A percentile compares a stretch with the other conserved stretches of the same genome.
Evolutionary conservation across 1,140 invertebrate species (phyloP).

Genomic region (Drosophila tropicalis): DNA sequence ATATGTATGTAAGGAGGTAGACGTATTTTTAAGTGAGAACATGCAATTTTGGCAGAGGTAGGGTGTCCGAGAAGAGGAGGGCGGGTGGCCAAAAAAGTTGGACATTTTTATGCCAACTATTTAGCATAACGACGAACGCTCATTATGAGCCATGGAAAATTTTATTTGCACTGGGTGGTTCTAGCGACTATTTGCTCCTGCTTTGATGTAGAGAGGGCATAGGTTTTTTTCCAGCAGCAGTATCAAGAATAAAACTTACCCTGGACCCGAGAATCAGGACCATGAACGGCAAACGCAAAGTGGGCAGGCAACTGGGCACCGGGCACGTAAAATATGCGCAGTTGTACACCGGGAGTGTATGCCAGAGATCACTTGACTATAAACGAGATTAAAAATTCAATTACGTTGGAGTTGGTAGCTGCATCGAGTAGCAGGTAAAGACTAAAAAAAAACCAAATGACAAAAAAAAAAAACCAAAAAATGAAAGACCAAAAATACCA

Average conservation of each 20-base stretch:
- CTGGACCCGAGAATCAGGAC: slow-evolving; percentile 40
- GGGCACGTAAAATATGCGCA: slow-evolving; percentile 69
- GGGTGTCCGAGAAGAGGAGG: too few relatives aligned
- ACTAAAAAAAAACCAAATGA: too few relatives aligned
- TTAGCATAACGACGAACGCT: slow-evolving; percentile 72
- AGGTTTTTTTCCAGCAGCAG: background rate
- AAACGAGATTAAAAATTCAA: slow-evolving; percentile 82
- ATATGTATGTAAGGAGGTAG: slow-evolving; percentile 31
- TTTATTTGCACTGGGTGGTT: slow-evolving; percentile 65
- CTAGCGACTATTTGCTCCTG: slow-evolving; percentile 45
- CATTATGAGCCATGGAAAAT: slow-evolving; percentile 64
- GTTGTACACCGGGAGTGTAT: slow-evolving; percentile 64
- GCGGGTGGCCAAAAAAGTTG: background rate
- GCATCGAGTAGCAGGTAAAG: slow-evolving; percentile 69
- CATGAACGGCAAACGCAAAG: slow-evolving; percentile 41
- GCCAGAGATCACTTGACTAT: slow-evolving; percentile 82
- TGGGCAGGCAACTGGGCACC: slow-evolving; percentile 32
- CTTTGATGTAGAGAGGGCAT: background rate
- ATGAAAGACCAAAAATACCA: slow-evolving; percentile 24
- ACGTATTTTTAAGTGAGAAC: slow-evolving; percentile 64
- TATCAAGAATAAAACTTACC: slow-evolving; percentile 17
- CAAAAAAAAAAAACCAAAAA: slow-evolving; percentile 36
- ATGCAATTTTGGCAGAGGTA: slow-evolving; percentile 47
- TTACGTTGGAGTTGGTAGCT: slow-evolving; percentile 79
- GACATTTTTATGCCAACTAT: slow-evolving; percentile 49